phyloP scores from a whole-genome alignment of 2,113 vertebrate species.

The Onychorhynchus coronatus region DNA sequence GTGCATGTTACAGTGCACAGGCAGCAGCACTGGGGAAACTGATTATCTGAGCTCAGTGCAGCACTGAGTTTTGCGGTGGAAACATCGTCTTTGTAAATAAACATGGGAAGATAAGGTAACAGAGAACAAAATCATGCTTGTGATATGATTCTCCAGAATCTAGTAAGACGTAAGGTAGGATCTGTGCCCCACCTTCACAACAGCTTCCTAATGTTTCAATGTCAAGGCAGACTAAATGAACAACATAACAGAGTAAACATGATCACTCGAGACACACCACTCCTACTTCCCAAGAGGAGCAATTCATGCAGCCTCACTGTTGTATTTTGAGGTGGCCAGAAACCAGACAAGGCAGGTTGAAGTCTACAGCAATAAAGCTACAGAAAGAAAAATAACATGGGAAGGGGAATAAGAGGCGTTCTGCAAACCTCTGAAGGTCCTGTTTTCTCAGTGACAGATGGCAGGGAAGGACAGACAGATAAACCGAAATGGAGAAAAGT shows the following conservation, averaged over 20 bases:
- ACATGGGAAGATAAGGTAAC: not conserved
- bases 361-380: not conserved
- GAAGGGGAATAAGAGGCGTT: not conserved
- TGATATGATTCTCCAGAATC: not conserved
- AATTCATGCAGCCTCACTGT: not conserved
- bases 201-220: not conserved
- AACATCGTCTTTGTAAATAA: not conserved
- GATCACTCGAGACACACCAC: not conserved
- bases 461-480: not conserved
- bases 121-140: not conserved
- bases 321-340: not conserved
- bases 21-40: not conserved
- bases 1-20: not conserved
- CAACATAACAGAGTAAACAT: not conserved
- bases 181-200: not conserved
- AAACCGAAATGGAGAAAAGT: not conserved
- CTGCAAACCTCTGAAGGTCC: not conserved
- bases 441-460: not conserved
- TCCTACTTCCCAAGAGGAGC: not conserved
- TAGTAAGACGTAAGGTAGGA: not conserved
- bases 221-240: not conserved
- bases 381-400: not conserved
- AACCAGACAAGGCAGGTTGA: not conserved
- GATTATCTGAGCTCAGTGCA: not conserved
- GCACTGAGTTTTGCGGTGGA: not conserved